A percentile compares a stretch with the other conserved stretches of the same genome.
Evolutionary conservation across 2,113 vertebrate genomes (phyloP).

Genomic region (Pelecanus crispus): DNA sequence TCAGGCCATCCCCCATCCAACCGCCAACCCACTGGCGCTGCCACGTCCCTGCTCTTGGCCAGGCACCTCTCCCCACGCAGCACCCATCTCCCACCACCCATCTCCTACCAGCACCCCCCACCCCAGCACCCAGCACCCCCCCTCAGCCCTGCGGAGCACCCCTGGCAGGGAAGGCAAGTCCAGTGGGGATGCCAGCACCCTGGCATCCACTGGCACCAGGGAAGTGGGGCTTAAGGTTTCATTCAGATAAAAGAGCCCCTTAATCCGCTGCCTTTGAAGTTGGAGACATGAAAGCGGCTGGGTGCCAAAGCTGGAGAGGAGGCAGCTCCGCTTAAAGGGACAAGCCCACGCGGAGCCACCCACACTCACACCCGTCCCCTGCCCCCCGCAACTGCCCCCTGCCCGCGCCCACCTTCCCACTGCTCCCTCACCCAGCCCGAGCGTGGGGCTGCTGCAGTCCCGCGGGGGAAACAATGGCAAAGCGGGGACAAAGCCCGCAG

Average conservation of each 20-base stretch:
- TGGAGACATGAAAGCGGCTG: conserved; percentile 66
- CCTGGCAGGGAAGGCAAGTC: not conserved
- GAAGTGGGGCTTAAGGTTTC: conserved; percentile 50
- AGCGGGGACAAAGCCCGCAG: not conserved
- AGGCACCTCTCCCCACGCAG: not conserved
- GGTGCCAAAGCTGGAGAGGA: conserved; percentile 52
- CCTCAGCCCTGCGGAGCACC: not conserved
- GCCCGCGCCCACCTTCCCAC: not conserved
- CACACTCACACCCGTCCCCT: not conserved
- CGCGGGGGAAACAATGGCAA: not conserved
- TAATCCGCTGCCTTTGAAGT: conserved; percentile 73
- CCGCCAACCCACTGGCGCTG: not conserved
- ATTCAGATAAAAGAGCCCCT: conserved; percentile 69
- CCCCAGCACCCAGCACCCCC: not conserved
- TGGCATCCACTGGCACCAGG: not conserved
- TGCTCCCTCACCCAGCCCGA: not conserved
- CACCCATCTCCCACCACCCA: not conserved
- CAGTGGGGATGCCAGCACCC: not conserved
- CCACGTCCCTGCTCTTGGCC: not conserved
- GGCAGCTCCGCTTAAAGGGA: conserved; percentile 58
- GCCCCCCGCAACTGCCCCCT: not conserved
- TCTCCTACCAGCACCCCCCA: not conserved
- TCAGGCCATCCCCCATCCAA: not conserved
- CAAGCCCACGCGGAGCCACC: conserved; percentile 24
- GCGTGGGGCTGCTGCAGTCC: not conserved